Evolutionary conservation across 1,140 invertebrate species (phyloP).

Genomic region (Bombus pascuorum): DNA sequence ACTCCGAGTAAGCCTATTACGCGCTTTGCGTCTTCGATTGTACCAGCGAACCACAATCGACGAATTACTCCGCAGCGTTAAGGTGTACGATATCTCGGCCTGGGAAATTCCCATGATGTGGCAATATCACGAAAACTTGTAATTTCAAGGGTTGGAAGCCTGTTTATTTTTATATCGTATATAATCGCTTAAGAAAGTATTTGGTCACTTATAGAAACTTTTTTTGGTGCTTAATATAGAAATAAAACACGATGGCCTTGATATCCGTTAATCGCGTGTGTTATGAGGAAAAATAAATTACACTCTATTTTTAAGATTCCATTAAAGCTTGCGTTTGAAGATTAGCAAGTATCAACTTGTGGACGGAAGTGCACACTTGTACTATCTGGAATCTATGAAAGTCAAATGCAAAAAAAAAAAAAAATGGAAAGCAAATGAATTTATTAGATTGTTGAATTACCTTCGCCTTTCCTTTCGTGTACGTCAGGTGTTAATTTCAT

Average conservation of each 20-base stretch:
- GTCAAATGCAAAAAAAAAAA: no score
- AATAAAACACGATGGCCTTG: not conserved
- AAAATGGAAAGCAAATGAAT: not conserved
- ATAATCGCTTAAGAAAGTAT: no score
- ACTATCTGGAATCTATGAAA: not conserved
- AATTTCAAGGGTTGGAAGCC: no score
- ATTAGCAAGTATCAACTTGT: not conserved
- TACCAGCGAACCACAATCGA: not conserved
- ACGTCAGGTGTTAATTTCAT: not conserved
- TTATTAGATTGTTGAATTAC: not conserved
- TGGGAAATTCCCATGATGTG: not conserved
- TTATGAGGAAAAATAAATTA: not conserved
- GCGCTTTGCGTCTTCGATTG: not conserved
- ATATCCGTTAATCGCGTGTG: no score
- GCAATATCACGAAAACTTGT: not conserved
- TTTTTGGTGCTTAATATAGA: not conserved
- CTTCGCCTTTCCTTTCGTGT: not conserved
- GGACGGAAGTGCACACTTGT: not conserved
- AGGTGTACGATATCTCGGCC: not conserved
- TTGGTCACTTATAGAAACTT: no score
- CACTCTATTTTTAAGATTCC: not conserved
- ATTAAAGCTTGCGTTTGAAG: not conserved
- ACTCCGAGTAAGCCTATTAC: constrained; percentile 23
- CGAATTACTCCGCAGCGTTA: not conserved
- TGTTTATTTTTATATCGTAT: no score